Conservation (phyloP, 1,140 invertebrate genomes). For the Gryllus bimaculatus region DNA sequence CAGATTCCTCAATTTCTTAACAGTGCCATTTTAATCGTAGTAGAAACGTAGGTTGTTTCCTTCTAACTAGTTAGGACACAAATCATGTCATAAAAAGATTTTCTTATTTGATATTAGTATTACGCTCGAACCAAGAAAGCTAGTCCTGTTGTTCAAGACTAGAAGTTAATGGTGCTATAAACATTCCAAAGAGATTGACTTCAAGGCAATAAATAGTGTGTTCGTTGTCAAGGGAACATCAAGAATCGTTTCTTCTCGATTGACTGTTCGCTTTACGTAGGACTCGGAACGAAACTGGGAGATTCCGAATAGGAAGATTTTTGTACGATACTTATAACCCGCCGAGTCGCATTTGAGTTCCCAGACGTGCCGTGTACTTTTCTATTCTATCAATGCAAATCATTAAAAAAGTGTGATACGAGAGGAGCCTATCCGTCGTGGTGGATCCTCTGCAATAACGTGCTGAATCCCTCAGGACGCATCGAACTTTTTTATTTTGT, state of each 20-base stretch:
- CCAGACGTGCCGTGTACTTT: background rate
- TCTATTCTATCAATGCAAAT: background rate
- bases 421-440: background rate
- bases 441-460: background rate
- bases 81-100: background rate
- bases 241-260: background rate
- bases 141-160: background rate
- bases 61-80: background rate
- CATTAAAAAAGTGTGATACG: background rate
- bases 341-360: background rate
- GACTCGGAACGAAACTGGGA: background rate
- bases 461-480: background rate
- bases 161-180: background rate
- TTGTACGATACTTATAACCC: background rate
- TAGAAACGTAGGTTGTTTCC: background rate
- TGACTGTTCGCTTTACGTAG: background rate
- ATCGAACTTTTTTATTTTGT: background rate
- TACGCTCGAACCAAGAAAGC: background rate
- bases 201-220: background rate
- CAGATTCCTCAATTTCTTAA: background rate
- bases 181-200: background rate
- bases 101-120: background rate
- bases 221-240: background rate
- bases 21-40: background rate
- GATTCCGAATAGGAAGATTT: background rate